phyloP scores from a whole-genome alignment of 2,797 vertebrate genomes.

The Sebastes iracundus region DNA sequence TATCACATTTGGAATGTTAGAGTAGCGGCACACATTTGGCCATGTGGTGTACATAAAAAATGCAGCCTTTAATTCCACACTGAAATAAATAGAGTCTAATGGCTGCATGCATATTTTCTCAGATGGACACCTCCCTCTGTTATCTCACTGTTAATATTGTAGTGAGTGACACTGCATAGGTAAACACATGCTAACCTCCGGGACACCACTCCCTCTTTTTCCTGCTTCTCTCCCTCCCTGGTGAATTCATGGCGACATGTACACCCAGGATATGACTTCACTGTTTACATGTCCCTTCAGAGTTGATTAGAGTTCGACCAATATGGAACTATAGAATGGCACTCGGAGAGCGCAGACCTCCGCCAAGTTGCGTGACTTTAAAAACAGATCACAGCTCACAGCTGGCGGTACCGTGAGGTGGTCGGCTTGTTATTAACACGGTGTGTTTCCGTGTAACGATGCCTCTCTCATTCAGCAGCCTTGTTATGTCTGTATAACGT shows the following conservation, averaged over 20 bases:
- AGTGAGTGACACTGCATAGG: not conserved
- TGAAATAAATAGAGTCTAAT: not conserved
- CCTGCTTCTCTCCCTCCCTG: not conserved
- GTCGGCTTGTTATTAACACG: too few relatives aligned
- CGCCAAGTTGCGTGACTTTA: too few relatives aligned
- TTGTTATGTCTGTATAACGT: too few relatives aligned
- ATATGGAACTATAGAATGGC: not conserved
- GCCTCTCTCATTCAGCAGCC: too few relatives aligned
- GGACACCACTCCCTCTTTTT: not conserved
- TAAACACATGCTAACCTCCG: not conserved
- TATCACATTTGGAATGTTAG: not conserved
- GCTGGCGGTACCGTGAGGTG: too few relatives aligned
- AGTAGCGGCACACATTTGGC: not conserved
- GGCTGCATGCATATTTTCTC: too few relatives aligned
- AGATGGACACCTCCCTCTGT: not conserved
- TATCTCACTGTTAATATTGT: not conserved
- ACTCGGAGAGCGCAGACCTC: too few relatives aligned
- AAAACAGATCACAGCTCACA: too few relatives aligned
- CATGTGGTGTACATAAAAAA: not conserved
- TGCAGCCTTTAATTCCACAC: not conserved
- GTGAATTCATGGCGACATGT: not conserved
- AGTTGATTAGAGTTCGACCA: not conserved
- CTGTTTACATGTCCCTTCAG: not conserved
- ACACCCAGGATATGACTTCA: not conserved
- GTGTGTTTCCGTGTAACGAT: too few relatives aligned